Percentiles rank a stretch among this genome's conserved stretches.
Evolutionary conservation across 2,113 vertebrate genomes (phyloP).

Genomic region (Planiliza haematocheilus): DNA sequence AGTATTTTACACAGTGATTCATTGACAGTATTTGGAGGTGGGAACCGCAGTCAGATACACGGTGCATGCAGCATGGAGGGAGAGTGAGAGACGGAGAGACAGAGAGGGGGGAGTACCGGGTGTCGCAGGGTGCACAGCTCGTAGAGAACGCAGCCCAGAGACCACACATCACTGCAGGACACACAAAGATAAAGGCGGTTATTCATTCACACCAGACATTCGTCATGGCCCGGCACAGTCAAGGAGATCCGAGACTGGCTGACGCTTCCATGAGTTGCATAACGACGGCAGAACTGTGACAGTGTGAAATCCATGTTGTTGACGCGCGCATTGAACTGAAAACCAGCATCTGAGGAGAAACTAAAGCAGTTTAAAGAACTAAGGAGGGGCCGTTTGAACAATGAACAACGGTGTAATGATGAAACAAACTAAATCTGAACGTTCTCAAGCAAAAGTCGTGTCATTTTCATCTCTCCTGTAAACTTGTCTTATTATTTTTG

Average conservation of each 20-base stretch:
- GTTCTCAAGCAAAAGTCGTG: no score
- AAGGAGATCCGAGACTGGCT: background rate
- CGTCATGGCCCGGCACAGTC: slow-evolving; percentile 32
- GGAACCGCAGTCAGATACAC: background rate
- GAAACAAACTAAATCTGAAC: no score
- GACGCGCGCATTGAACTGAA: background rate
- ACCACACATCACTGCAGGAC: slow-evolving; percentile 93
- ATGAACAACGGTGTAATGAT: no score
- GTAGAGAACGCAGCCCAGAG: slow-evolving; percentile 94
- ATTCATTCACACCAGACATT: slow-evolving; percentile 51
- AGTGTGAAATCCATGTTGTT: background rate
- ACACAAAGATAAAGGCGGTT: slow-evolving; percentile 45
- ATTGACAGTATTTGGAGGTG: slow-evolving; percentile 25
- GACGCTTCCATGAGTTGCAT: slow-evolving; percentile 17
- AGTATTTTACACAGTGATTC: slow-evolving; percentile 7
- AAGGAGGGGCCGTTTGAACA: background rate
- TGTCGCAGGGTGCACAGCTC: slow-evolving; percentile 93
- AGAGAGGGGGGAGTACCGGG: slow-evolving; percentile 82
- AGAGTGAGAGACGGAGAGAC: background rate
- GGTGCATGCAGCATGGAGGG: background rate
- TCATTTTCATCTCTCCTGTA: no score
- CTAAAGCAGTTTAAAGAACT: background rate
- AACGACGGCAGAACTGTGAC: background rate
- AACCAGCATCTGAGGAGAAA: no score
- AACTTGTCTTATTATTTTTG: background rate